Base-by-base conservation (phyloP, 2,113 vertebrate genomes). In the Cryptotis parvus region DNA sequence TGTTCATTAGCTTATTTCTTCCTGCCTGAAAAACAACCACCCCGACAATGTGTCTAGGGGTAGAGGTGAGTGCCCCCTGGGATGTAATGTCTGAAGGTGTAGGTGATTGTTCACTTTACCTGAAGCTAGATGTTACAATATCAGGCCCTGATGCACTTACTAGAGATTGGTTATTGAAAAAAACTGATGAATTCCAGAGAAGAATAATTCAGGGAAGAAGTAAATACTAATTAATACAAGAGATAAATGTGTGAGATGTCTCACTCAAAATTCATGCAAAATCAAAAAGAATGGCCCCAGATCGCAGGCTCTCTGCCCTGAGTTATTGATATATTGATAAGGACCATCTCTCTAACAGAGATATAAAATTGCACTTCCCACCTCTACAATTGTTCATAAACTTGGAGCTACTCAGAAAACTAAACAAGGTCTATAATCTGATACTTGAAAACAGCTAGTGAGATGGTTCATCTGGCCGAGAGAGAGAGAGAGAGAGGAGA, bases 261-360 rank as follows among this genome's bases (percentile, higher is more conserved):
- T 58, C 45, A 77, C 9, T 92, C 65, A 91, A 49, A 61, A 66
- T 77, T 41, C 61, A 78, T 85, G 58, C 39, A 69, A 45, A 11
- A 77, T 81, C 20, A 87, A 72, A 87, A 72, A 35, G 33, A 63
- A 9, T 86, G 20, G 24, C 15, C 35, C 49, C 39, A 66, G 35
- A 39, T 37, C 58, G 41, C 4, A 83, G 4, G 6, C 33, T 75
- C 6, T 43, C 29, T 2, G 9, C 22, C 1, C 24, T 10, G 2
- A 11, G 12, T 9, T 7, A n/a, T n/a, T 61, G 26, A 29, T 39
- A 33, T 20, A 33, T 18, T 66, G 27, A 65, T 7, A 69, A 84
- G 77, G 26, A 49, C 31, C 37, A 24, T 33, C 78, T 27, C 15
- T 0, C 11, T 26, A 12, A 33, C 72, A 35, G 37, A 33, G 43